These are phyloP conservation scores for Haemorhous mexicanus DNA, from an alignment of 2,113 vertebrate species.

Conservation along the genomic window DNA sequence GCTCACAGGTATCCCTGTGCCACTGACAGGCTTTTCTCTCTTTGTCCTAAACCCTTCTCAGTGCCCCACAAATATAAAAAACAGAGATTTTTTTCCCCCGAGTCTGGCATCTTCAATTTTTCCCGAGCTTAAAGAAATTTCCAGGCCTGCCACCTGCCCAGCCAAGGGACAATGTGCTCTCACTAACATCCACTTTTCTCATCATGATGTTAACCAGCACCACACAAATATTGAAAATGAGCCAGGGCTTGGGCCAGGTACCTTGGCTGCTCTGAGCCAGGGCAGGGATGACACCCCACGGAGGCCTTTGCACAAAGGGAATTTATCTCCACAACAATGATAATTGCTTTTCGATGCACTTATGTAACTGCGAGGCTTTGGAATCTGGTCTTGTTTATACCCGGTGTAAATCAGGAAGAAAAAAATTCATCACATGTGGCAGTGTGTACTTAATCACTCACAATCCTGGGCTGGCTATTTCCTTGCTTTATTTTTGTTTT, in stretches of 20 bases:
- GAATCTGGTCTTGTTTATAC: constrained; percentile 12
- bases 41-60: background rate
- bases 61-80: background rate
- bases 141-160: background rate
- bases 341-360: constrained; percentile 5
- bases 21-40: background rate
- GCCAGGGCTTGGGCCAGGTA: background rate
- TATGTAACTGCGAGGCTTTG: constrained; percentile 15
- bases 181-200: background rate
- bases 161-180: background rate
- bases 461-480: background rate
- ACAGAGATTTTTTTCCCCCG: background rate
- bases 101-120: background rate
- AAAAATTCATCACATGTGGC: constrained; percentile 20
- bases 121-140: background rate
- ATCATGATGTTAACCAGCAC: background rate
- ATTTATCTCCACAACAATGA: background rate
- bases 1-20: background rate
- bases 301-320: background rate
- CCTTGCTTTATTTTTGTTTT: constrained; percentile 55
- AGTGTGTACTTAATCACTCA: background rate
- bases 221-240: background rate
- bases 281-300: background rate
- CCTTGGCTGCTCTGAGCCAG: background rate
- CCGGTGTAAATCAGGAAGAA: constrained; percentile 33